Conservation (phyloP, 2,888 invertebrate species). For the Ceriagrion tenellum region DNA sequence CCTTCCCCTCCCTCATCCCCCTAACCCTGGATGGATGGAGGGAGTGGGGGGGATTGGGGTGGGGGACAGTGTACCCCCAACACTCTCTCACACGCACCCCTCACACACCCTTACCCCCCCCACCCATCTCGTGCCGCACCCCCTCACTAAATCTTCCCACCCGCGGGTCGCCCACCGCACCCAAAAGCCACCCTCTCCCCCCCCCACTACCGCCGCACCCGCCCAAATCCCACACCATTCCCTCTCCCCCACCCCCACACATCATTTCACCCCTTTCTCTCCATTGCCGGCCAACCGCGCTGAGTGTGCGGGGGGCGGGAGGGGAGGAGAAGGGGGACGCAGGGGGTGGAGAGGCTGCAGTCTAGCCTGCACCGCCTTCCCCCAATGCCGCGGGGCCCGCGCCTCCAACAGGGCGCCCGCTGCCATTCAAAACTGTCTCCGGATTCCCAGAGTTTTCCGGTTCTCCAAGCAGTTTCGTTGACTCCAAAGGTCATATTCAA, state of each 20-base stretch:
- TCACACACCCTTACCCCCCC: background rate
- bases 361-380: slow-evolving; percentile 39
- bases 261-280: background rate
- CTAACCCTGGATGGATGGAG: background rate
- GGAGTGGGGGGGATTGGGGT: background rate
- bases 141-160: slow-evolving; percentile 25
- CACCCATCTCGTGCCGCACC: background rate
- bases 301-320: background rate
- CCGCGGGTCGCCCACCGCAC: background rate
- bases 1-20: background rate
- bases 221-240: background rate
- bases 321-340: background rate
- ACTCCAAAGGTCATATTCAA: too few species aligned
- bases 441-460: background rate
- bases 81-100: background rate
- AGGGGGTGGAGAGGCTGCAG: background rate
- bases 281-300: background rate
- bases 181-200: background rate
- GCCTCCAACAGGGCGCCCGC: background rate
- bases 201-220: background rate
- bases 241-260: background rate
- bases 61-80: background rate
- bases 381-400: slow-evolving; percentile 13
- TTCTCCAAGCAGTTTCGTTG: background rate
- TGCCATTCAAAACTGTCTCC: background rate